These are phyloP conservation scores for Paragorgia papillata DNA, from an alignment of 92 coral and sea anemone genomes.

Conservation along the genomic window DNA sequence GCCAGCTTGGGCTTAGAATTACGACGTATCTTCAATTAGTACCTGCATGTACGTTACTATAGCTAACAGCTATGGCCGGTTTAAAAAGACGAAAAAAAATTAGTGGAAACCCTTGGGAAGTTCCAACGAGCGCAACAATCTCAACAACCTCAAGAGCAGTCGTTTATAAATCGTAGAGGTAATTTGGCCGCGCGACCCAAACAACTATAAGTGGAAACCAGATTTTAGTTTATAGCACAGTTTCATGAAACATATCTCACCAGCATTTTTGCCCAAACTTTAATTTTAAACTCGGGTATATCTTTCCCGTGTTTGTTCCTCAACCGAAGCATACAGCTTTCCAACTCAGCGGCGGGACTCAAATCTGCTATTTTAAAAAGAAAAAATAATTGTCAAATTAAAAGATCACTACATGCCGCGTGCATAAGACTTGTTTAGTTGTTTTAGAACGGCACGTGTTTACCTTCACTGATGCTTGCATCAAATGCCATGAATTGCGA, in stretches of 20 bases:
- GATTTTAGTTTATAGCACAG: not conserved
- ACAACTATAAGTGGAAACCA: too few relatives aligned
- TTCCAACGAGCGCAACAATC: too few relatives aligned
- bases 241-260: not conserved
- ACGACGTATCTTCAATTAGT: not conserved
- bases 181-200: not conserved
- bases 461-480: not conserved
- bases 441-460: not conserved
- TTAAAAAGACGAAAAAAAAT: too few relatives aligned
- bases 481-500: not conserved
- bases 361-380: too few relatives aligned
- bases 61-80: too few relatives aligned
- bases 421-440: too few relatives aligned
- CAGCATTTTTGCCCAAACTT: slow-evolving; percentile 18
- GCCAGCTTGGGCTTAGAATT: not conserved
- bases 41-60: not conserved
- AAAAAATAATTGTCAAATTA: not conserved
- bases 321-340: not conserved
- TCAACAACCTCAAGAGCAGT: too few relatives aligned
- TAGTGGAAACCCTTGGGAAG: too few relatives aligned
- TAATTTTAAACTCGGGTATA: not conserved
- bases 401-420: not conserved
- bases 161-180: too few relatives aligned
- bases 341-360: too few relatives aligned
- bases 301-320: not conserved